phyloP scores from a whole-genome alignment of 2,113 vertebrate genomes.

The Alouatta palliata region DNA sequence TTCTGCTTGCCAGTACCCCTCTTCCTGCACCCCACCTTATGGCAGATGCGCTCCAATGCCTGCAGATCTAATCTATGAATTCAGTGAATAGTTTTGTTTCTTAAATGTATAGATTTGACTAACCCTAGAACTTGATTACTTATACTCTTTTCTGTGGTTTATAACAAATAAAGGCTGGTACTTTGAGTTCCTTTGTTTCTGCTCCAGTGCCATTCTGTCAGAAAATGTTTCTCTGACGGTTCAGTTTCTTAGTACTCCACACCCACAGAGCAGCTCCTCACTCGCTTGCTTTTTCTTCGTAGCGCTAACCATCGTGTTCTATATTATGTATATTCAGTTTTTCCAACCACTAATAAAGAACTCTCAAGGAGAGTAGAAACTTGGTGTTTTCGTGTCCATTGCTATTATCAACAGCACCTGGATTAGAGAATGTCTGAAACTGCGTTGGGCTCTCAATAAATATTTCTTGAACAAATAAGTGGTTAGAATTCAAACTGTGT shows the following conservation, averaged over 20 bases:
- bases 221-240: not conserved
- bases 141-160: slow-evolving; percentile 28
- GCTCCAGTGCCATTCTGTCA: fast-evolving
- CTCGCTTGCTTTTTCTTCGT: not conserved
- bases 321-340: not conserved
- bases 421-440: not conserved
- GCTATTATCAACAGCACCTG: not conserved
- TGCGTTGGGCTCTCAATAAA: not conserved
- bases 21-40: fast-evolving
- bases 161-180: not conserved
- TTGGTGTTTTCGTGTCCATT: not conserved
- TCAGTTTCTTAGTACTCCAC: fast-evolving
- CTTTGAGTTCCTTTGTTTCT: not conserved
- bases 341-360: not conserved
- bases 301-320: not conserved
- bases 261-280: fast-evolving
- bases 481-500: slow-evolving; percentile 52
- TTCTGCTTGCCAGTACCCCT: fast-evolving
- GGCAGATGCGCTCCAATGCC: fast-evolving
- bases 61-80: not conserved
- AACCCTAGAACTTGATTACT: slow-evolving; percentile 44
- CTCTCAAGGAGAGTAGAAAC: not conserved
- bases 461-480: not conserved
- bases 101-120: not conserved
- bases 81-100: not conserved